phyloP scores from a whole-genome alignment of 2,888 invertebrate species.

The Tyria jacobaeae region DNA sequence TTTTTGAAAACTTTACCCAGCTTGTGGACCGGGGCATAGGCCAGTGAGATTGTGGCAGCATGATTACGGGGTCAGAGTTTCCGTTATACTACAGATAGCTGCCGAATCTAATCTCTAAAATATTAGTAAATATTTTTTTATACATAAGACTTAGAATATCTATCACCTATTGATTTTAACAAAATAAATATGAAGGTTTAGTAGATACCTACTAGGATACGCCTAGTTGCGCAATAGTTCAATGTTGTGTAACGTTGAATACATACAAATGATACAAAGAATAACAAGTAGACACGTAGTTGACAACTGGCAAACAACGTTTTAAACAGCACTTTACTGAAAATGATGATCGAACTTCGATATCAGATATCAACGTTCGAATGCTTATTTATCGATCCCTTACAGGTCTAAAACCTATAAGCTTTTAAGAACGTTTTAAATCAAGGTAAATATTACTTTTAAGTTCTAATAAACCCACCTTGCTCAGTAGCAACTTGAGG shows the following conservation, averaged over 20 bases:
- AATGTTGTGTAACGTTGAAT: background rate
- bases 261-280: constrained; percentile 2
- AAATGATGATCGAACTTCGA: background rate
- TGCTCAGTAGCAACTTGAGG: constrained; percentile 99
- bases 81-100: too few species aligned
- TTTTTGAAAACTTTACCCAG: too few species aligned
- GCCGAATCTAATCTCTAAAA: too few species aligned
- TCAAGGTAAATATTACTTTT: too few species aligned
- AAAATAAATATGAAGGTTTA: background rate
- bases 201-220: background rate
- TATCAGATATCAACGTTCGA: background rate
- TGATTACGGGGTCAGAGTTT: too few species aligned
- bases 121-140: background rate
- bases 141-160: background rate
- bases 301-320: background rate
- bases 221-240: background rate
- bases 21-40: too few species aligned
- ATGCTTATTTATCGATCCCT: background rate
- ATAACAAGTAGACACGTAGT: background rate
- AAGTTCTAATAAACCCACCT: constrained; percentile 90
- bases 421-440: too few species aligned
- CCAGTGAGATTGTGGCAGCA: too few species aligned
- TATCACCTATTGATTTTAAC: background rate
- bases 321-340: background rate
- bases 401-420: too few species aligned